phyloP scores from a whole-genome alignment of 2,113 vertebrate species.

The Pomatorhinus ruficollis region DNA sequence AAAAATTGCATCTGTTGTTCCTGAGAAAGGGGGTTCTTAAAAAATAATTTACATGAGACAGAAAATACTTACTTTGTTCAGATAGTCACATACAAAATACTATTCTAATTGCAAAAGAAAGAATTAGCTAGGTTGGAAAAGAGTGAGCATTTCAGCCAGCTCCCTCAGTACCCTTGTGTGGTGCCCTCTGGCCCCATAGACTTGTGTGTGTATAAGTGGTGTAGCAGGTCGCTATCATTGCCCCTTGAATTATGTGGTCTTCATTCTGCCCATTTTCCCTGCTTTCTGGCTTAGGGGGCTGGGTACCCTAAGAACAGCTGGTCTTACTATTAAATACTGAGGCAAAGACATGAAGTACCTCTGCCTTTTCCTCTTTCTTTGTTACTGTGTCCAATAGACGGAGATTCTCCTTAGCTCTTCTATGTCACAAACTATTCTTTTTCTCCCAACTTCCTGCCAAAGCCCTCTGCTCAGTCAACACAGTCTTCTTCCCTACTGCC shows the following conservation, averaged over 20 bases:
- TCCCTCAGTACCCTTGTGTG: not conserved
- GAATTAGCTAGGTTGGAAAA: not conserved
- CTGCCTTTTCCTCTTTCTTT: not conserved
- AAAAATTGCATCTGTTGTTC: not conserved
- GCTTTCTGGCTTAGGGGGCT: not conserved
- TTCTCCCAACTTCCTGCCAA: not conserved
- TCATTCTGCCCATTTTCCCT: not conserved
- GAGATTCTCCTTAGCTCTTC: not conserved
- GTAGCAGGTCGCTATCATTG: accelerated
- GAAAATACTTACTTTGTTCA: not conserved
- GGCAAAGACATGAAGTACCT: not conserved
- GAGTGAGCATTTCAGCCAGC: not conserved
- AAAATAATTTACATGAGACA: not conserved
- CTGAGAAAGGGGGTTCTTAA: accelerated
- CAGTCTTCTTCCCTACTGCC: not conserved
- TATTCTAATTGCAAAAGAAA: not conserved
- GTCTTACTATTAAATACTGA: not conserved
- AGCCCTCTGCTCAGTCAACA: not conserved
- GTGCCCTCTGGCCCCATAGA: too few species aligned
- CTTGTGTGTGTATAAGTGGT: not conserved
- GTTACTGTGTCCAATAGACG: not conserved
- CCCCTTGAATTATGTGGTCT: not conserved
- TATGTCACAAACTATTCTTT: not conserved
- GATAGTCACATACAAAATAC: not conserved
- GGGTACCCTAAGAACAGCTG: not conserved